These are phyloP conservation scores for Sympetrum striolatum DNA, from an alignment of 2,888 invertebrate species.

Conservation along the genomic window DNA sequence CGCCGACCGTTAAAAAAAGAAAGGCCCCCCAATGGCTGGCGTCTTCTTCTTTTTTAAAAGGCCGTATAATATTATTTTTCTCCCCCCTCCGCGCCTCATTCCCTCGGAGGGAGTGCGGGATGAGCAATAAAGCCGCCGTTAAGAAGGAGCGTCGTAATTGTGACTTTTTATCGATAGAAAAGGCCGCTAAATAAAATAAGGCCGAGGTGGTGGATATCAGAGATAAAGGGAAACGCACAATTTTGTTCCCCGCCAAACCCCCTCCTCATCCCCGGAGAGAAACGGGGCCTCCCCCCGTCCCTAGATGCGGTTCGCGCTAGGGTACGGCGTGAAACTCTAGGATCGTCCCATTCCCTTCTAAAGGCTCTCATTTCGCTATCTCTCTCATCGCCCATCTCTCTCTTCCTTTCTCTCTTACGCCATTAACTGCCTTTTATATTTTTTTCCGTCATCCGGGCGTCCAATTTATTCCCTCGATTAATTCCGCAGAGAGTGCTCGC, in stretches of 20 bases:
- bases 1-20: constrained; percentile 35
- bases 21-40: constrained; percentile 1
- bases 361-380: neutral
- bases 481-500: neutral
- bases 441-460: neutral
- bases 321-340: neutral
- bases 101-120: neutral
- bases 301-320: neutral
- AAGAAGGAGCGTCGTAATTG: constrained; percentile 33
- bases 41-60: neutral
- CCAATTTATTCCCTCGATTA: neutral
- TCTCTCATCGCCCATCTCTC: neutral
- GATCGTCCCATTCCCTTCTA: neutral
- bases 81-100: neutral
- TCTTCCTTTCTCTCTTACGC: neutral
- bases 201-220: neutral
- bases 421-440: neutral
- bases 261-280: too few species aligned
- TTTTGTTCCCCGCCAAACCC: neutral
- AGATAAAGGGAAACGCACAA: constrained; percentile 3
- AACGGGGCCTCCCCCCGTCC: neutral
- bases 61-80: constrained; percentile 20
- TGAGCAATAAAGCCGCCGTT: constrained; percentile 35
- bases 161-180: constrained; percentile 37
- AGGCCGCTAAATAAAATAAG: constrained; percentile 22